Conservation (phyloP, 2,113 vertebrate species). For the Antennarius striatus region DNA sequence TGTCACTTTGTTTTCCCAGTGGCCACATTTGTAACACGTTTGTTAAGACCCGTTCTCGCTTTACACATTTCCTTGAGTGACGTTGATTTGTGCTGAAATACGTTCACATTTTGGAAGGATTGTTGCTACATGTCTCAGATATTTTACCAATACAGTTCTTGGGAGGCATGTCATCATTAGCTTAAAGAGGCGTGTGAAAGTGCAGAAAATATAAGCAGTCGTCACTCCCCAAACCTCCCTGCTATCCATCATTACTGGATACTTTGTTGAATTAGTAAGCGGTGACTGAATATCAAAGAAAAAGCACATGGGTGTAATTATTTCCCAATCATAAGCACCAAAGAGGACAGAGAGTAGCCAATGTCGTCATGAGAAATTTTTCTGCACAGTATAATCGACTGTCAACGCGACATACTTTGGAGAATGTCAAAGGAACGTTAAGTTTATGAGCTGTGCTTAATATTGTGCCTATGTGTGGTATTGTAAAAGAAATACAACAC, state of each 20-base stretch:
- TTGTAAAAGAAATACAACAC: constrained; percentile 51
- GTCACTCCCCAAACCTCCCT: constrained; percentile 46
- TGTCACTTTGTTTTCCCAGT: neutral
- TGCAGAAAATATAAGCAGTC: constrained; percentile 31
- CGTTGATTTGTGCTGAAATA: constrained; percentile 17
- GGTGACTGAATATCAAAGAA: constrained; percentile 47
- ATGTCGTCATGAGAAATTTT: constrained; percentile 52
- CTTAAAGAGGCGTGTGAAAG: constrained; percentile 22
- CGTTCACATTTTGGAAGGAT: constrained; percentile 2
- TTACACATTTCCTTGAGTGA: neutral
- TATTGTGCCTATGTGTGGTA: constrained; percentile 14
- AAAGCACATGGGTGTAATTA: constrained; percentile 65
- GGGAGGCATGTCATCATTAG: constrained; percentile 17
- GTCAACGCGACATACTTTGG: constrained; percentile 36
- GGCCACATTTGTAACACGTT: constrained; percentile 30
- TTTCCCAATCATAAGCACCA: constrained; percentile 47
- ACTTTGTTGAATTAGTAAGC: constrained; percentile 47
- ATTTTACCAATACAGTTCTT: neutral
- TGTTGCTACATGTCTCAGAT: constrained; percentile 2
- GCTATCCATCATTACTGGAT: constrained; percentile 58
- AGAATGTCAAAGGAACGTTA: constrained; percentile 42
- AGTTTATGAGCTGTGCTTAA: constrained; percentile 45
- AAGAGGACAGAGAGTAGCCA: constrained; percentile 53
- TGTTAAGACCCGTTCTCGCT: constrained; percentile 9
- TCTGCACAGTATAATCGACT: constrained; percentile 43